Conservation (phyloP, 2,113 vertebrate species). For the Aegithalos caudatus region DNA sequence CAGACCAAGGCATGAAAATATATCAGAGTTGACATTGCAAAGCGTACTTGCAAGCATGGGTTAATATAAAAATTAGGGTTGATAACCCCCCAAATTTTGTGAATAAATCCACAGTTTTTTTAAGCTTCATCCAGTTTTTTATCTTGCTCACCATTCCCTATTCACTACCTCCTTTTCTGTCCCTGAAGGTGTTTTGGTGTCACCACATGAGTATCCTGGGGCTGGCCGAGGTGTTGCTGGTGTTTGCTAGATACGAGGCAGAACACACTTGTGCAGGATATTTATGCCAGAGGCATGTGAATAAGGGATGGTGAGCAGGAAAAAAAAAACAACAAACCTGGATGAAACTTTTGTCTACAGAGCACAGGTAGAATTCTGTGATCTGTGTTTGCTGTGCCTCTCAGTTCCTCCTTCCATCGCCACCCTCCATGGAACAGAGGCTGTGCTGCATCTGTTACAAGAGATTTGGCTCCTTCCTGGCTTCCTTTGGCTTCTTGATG, state of each 20-base stretch:
- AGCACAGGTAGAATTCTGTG: background rate
- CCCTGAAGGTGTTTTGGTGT: background rate
- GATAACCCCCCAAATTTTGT: background rate
- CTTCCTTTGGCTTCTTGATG: too few relatives aligned
- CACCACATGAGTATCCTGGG: background rate
- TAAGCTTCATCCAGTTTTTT: background rate
- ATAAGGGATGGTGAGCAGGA: background rate
- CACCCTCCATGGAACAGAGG: rapidly evolving
- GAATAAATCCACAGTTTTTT: background rate
- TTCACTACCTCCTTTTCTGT: background rate
- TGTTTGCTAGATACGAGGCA: background rate
- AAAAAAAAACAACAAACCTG: background rate
- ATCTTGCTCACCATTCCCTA: background rate
- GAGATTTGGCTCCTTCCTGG: too few relatives aligned
- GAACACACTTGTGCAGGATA: background rate
- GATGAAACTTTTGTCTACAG: background rate
- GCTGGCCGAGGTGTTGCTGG: background rate
- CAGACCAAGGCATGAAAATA: background rate
- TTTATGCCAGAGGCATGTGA: background rate
- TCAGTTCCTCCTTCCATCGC: background rate
- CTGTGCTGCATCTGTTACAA: background rate
- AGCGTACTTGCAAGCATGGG: background rate
- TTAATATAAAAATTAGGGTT: background rate
- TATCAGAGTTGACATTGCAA: background rate
- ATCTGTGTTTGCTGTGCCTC: background rate